phyloP scores from a whole-genome alignment of 2,888 invertebrate species.

The Erebia aethiops region DNA sequence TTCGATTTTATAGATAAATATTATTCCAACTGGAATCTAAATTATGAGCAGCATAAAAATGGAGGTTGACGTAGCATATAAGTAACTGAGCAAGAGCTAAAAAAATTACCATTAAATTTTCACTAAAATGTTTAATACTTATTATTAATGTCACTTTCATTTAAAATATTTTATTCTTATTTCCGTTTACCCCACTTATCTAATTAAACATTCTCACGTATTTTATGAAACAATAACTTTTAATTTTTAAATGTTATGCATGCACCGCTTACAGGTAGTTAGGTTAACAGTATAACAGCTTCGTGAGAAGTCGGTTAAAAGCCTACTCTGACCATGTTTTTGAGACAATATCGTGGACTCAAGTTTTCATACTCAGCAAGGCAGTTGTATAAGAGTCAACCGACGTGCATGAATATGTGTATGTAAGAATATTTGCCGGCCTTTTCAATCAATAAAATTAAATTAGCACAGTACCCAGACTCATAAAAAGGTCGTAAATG shows the following conservation, averaged over 20 bases:
- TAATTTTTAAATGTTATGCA: constrained; percentile 79
- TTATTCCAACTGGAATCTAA: not conserved
- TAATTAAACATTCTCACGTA: constrained; percentile 82
- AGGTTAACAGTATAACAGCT: constrained; percentile 75
- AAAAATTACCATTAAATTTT: too few relatives aligned
- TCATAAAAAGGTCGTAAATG: too few relatives aligned
- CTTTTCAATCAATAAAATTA: too few relatives aligned
- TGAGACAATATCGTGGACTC: not conserved
- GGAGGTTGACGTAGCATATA: too few relatives aligned
- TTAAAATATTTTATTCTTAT: constrained; percentile 56
- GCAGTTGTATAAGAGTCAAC: too few relatives aligned
- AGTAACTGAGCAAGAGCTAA: too few relatives aligned
- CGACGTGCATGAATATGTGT: too few relatives aligned
- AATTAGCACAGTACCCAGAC: too few relatives aligned
- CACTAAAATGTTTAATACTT: too few relatives aligned
- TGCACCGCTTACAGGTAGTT: constrained; percentile 76
- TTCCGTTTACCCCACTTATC: constrained; percentile 76
- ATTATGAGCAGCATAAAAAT: not conserved
- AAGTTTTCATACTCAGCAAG: not conserved
- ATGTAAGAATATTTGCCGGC: too few relatives aligned
- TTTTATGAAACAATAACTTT: constrained; percentile 79
- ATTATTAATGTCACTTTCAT: constrained; percentile 60
- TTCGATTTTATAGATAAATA: too few relatives aligned
- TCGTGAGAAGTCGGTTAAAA: constrained; percentile 78
- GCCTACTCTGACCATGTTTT: constrained; percentile 51